These are phyloP conservation scores for Rhopalosiphum padi DNA, from an alignment of 1,140 invertebrate genomes.

Conservation along the genomic window DNA sequence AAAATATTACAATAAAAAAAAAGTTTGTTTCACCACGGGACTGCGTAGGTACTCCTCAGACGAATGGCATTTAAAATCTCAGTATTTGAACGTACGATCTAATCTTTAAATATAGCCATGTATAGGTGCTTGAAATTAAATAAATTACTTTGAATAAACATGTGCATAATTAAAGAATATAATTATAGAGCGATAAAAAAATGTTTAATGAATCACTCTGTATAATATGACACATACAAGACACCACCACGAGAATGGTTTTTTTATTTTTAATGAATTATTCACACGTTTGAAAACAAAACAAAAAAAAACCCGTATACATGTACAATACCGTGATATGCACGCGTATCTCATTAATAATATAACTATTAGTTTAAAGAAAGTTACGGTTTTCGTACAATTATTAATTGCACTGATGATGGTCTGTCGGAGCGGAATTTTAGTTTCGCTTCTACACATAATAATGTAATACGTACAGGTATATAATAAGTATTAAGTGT, in stretches of 20 bases:
- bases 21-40: background rate
- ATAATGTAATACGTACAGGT: too few relatives aligned
- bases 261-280: slow-evolving; percentile 15
- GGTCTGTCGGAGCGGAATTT: background rate
- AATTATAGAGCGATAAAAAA: background rate
- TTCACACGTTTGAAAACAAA: background rate
- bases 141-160: background rate
- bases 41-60: background rate
- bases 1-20: background rate
- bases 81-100: background rate
- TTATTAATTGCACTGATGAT: background rate
- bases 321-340: background rate
- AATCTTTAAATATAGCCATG: background rate
- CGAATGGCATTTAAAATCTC: background rate
- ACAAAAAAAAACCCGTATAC: background rate
- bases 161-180: background rate
- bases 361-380: slow-evolving; percentile 14
- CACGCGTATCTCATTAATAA: background rate
- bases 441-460: background rate
- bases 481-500: background rate
- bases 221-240: background rate
- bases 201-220: background rate
- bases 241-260: background rate
- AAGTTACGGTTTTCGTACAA: slow-evolving; percentile 7
- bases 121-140: background rate